Base-by-base conservation (phyloP, 2,797 vertebrate species). In the Periophthalmus magnuspinnatus region DNA sequence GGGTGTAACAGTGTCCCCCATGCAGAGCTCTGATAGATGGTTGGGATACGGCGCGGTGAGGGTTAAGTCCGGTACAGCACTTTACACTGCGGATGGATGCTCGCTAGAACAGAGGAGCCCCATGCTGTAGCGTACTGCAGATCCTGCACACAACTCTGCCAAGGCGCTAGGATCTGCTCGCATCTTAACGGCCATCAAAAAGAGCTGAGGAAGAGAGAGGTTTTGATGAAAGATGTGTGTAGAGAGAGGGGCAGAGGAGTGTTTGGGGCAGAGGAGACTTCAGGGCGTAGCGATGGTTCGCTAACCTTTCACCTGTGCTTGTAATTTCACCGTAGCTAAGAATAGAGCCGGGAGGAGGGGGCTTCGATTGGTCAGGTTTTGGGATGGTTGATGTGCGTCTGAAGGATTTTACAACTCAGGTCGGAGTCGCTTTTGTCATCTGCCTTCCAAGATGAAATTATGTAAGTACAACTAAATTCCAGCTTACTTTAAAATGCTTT, bases 31-130 rank as follows among this genome's bases (percentile, higher is more conserved):
- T 70, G 72, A 78, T 76, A 56, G 74, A 82, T 76, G 41, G 22
- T 69, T 75, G 72, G 69, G 57, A 33, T 41, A 0, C 45, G 71
- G 91, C 79, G 65, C 72, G 63, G 84, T 14, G 64, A 81, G 90
- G 88, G 93, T 94, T 94, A 94, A 94, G 78, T 91, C 89, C 90
- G 74, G 87, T 92, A 93, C 93, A 93, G 93, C 92, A 94, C 85
- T 93, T 94, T 93, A 84, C 91, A 92, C 91, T 94, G 93, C 93
- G 90, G 93, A 86, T 92, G 90, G 90, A 90, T 92, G 89, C 86
- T 91, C 88, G 79, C 90, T 90, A 86, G 89, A 88, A 89, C 86
- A 87, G 91, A 88, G 88, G 89, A 90, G 90, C 89, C 91, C 88
- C 87, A 86, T 85, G 85, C 89, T 90, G 88, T 89, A 90, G 89